A percentile compares a stretch with the other conserved stretches of the same genome.
phyloP scores from a whole-genome alignment of 1,140 invertebrate species.

The Caenorhabditis latens region DNA sequence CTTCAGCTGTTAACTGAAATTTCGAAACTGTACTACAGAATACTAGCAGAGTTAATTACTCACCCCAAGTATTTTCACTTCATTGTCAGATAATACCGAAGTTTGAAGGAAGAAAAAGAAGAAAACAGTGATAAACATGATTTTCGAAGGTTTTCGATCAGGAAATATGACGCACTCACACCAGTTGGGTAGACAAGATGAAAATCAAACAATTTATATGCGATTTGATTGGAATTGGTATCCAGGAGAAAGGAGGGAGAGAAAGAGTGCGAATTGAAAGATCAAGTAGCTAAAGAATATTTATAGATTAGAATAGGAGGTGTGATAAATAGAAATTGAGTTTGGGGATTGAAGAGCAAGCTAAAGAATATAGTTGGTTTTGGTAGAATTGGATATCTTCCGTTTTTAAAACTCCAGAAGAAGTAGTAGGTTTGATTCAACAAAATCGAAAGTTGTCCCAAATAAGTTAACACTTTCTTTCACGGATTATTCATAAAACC shows the following conservation, averaged over 20 bases:
- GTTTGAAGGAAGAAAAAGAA: not conserved
- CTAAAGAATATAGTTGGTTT: too few relatives aligned
- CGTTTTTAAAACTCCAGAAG: too few relatives aligned
- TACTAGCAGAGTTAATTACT: not conserved
- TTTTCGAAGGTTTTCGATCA: not conserved
- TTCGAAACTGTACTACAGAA: not conserved
- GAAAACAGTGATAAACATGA: not conserved
- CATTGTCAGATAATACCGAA: not conserved
- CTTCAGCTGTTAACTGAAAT: not conserved
- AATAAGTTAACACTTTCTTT: too few relatives aligned
- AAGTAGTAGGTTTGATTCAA: too few relatives aligned
- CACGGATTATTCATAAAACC: too few relatives aligned
- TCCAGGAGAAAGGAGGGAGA: not conserved
- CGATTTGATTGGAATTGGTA: not conserved
- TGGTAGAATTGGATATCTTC: too few relatives aligned
- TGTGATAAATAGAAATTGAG: too few relatives aligned
- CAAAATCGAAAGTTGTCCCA: too few relatives aligned
- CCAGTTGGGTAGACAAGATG: not conserved
- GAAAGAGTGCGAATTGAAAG: not conserved
- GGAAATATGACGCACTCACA: not conserved
- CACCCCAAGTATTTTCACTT: not conserved
- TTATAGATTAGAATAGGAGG: not conserved
- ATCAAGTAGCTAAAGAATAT: not conserved
- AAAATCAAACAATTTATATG: not conserved
- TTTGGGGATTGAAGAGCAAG: not conserved